Conservation (phyloP, 2,113 vertebrate species). For the Mormoops blainvillei region DNA sequence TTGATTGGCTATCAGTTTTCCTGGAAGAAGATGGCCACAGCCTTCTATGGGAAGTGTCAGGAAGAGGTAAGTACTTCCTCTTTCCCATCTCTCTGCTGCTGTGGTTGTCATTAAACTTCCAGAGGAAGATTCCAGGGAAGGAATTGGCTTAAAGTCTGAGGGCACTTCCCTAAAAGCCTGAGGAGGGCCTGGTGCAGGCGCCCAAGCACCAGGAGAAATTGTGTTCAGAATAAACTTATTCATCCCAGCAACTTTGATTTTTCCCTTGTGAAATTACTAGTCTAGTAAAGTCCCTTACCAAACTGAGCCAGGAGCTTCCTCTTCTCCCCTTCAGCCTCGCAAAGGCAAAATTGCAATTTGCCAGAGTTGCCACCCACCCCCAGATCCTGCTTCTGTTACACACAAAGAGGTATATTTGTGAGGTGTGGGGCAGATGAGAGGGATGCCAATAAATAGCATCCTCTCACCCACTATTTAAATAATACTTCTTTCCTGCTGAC, state of each 20-base stretch:
- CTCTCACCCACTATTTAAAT: not conserved
- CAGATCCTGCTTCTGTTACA: not conserved
- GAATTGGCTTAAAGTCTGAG: not conserved
- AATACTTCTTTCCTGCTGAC: not conserved
- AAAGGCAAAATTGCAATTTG: not conserved
- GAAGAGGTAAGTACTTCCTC: not conserved
- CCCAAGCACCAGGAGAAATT: not conserved
- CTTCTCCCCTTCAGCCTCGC: not conserved
- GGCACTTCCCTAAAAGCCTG: fast-evolving
- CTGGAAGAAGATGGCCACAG: not conserved
- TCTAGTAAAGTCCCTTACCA: not conserved
- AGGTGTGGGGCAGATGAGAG: not conserved
- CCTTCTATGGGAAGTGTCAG: fast-evolving
- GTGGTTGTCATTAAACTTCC: not conserved
- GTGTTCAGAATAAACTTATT: not conserved
- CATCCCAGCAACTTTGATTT: not conserved
- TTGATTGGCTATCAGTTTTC: not conserved
- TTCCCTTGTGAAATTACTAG: not conserved
- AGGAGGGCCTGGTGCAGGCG: not conserved
- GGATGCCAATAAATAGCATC: not conserved
- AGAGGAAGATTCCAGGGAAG: not conserved
- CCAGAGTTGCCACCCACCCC: not conserved
- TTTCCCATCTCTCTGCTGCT: not conserved
- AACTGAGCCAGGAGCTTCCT: not conserved
- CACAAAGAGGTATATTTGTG: too few relatives aligned